A percentile compares a stretch with the other conserved stretches of the same genome.
Evolutionary conservation across 2,888 invertebrate genomes (phyloP).

Genomic region (Incurvaria masculella): DNA sequence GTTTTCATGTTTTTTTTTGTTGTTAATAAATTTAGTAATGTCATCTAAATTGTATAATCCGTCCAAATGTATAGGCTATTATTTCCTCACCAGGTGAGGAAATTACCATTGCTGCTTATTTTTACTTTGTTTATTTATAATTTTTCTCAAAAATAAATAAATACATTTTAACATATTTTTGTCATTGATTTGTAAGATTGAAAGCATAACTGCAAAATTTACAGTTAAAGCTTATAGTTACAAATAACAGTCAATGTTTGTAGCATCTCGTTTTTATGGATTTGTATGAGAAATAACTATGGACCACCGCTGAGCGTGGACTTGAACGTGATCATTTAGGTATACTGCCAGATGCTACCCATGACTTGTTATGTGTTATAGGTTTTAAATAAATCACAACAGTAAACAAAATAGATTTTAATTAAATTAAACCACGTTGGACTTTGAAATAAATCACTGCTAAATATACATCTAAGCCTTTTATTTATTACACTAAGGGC

Average conservation of each 20-base stretch:
- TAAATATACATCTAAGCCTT: not conserved
- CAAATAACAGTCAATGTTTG: too few species aligned
- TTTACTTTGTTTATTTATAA: conserved; percentile 1
- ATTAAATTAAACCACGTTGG: conserved; percentile 40
- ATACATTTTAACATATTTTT: not conserved
- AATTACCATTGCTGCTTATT: too few species aligned
- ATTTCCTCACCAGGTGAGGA: too few species aligned
- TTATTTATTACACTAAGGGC: too few species aligned
- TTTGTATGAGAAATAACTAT: too few species aligned
- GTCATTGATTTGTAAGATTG: not conserved
- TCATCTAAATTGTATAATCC: too few species aligned
- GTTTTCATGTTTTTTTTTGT: too few species aligned
- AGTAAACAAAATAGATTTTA: conserved; percentile 44
- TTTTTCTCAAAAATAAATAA: conserved; percentile 7
- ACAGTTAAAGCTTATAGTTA: too few species aligned
- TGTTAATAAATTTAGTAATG: too few species aligned
- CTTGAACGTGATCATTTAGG: conserved; percentile 3
- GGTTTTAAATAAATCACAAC: conserved; percentile 19
- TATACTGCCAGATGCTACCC: conserved; percentile 1
- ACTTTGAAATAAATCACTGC: too few species aligned
- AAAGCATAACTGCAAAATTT: not conserved
- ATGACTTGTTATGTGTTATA: not conserved
- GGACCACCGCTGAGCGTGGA: not conserved
- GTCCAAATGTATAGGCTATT: too few species aligned
- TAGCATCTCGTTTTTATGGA: too few species aligned